phyloP scores from a whole-genome alignment of 2,113 vertebrate species.

The Coracopsis vasa region DNA sequence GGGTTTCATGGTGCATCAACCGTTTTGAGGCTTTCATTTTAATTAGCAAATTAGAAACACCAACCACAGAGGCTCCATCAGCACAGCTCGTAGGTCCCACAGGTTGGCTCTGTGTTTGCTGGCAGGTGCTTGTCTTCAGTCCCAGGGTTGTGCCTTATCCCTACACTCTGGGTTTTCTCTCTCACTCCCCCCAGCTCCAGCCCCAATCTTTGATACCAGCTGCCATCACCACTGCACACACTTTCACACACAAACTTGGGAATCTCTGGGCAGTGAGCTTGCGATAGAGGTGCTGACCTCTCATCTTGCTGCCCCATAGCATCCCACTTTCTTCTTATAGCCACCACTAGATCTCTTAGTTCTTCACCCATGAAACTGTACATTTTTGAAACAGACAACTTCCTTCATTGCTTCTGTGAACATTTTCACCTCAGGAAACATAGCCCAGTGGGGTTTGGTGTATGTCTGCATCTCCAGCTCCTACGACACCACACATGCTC shows the following conservation, averaged over 20 bases:
- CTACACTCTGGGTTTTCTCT: background rate
- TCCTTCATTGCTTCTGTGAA: background rate
- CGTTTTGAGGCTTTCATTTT: background rate
- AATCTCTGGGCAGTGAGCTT: background rate
- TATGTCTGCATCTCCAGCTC: background rate
- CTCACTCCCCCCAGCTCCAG: background rate
- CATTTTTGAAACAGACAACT: background rate
- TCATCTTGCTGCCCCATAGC: background rate
- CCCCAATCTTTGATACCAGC: background rate
- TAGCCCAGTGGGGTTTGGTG: background rate
- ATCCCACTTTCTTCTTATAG: background rate
- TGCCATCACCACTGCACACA: background rate
- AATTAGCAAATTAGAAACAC: background rate
- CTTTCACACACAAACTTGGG: background rate
- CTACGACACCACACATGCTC: background rate
- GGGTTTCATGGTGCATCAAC: too few species aligned
- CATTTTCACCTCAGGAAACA: background rate
- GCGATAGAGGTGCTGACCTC: background rate
- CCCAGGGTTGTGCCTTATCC: background rate
- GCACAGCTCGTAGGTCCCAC: fast-evolving
- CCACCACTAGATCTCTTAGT: background rate
- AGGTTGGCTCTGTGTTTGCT: background rate
- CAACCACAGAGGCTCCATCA: background rate
- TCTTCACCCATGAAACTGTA: background rate
- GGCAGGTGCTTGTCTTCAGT: background rate